Conservation (phyloP, 2,113 vertebrate species). For the Formicarius rufipectus region DNA sequence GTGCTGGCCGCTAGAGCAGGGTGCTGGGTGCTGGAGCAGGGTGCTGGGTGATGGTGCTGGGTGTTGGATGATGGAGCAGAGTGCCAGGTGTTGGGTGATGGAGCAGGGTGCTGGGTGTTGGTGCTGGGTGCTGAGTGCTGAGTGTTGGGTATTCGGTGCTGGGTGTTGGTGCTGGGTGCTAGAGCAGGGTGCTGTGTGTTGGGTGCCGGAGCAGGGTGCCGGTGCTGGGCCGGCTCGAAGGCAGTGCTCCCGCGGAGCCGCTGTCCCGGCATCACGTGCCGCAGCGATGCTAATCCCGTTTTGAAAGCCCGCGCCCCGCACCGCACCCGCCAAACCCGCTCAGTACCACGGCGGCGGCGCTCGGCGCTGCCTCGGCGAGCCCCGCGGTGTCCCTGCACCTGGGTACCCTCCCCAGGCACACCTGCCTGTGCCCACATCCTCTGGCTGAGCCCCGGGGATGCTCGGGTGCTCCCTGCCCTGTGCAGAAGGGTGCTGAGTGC, state of each 20-base stretch:
- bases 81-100: no score
- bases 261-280: background rate
- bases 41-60: no score
- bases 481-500: background rate
- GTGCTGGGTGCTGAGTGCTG: no score
- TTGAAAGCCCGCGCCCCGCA: background rate
- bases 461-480: background rate
- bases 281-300: background rate
- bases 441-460: background rate
- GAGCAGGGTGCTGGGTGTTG: background rate
- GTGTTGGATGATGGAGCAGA: background rate
- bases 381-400: background rate
- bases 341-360: background rate
- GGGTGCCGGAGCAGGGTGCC: background rate
- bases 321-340: background rate
- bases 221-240: background rate
- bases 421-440: accelerated
- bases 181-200: no score
- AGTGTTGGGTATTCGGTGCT: background rate
- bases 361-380: accelerated
- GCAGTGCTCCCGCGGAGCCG: background rate
- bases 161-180: background rate
- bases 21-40: background rate
- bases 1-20: background rate
- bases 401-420: background rate